These are phyloP conservation scores for Nymphicus hollandicus DNA, from an alignment of 2,113 vertebrate genomes.

Conservation along the genomic window DNA sequence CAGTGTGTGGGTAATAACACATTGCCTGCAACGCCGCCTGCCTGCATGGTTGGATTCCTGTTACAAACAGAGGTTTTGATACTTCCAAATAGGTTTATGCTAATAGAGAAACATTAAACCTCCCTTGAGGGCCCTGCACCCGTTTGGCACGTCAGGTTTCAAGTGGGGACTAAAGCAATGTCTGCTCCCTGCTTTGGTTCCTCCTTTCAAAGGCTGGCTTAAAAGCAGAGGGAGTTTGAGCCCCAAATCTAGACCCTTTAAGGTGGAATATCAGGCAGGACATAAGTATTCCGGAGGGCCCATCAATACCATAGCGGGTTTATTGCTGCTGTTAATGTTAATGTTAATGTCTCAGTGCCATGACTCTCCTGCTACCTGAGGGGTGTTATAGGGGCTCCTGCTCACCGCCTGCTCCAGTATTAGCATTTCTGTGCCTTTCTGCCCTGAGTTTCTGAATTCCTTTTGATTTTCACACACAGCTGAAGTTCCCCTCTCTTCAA, in stretches of 20 bases:
- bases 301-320: background rate
- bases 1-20: background rate
- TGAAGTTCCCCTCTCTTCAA: background rate
- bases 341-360: background rate
- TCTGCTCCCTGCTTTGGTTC: background rate
- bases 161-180: background rate
- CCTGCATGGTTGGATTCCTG: background rate
- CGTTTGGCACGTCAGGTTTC: background rate
- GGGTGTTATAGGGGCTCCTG: background rate
- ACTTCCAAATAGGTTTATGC: background rate
- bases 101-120: background rate
- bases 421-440: background rate
- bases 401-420: background rate
- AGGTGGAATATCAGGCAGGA: background rate
- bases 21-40: background rate
- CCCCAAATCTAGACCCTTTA: background rate
- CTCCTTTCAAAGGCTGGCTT: background rate
- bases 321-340: background rate
- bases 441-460: background rate
- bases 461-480: background rate
- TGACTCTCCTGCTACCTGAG: background rate
- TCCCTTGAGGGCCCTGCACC: background rate
- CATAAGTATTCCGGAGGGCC: background rate
- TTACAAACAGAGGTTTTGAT: background rate
- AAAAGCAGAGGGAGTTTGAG: background rate